Evolutionary conservation across 2,113 vertebrate species (phyloP).

Genomic region (Phocoena phocoena): DNA sequence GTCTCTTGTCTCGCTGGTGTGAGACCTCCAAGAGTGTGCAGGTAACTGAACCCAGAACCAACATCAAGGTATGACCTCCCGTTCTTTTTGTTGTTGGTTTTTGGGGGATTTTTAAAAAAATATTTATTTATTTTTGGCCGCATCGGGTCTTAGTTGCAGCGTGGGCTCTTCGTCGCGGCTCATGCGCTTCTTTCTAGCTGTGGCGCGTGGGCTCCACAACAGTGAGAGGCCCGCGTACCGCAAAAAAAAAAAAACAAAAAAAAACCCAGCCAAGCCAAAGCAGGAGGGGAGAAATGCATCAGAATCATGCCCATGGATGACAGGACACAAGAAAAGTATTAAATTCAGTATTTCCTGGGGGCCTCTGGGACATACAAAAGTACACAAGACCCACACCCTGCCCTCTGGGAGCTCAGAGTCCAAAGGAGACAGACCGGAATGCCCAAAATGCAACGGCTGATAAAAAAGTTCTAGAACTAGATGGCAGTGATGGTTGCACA

Average conservation of each 20-base stretch:
- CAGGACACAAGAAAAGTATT: background rate
- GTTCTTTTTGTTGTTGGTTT: no score
- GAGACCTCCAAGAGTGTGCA: background rate
- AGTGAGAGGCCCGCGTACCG: no score
- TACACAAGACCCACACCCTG: background rate
- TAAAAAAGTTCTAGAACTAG: background rate
- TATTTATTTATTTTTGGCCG: no score
- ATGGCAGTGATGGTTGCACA: rapidly evolving
- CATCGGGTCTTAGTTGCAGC: no score
- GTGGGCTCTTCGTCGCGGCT: no score
- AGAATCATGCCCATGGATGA: background rate
- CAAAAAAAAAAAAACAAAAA: no score
- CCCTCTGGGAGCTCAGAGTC: background rate
- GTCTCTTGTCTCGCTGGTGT: background rate
- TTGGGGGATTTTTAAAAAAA: no score
- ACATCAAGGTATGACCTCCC: background rate
- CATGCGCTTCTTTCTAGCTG: no score
- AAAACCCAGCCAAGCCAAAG: background rate
- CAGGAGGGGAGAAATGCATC: background rate
- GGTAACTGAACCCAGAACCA: background rate
- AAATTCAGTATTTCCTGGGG: background rate
- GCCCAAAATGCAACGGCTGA: background rate
- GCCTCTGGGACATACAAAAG: background rate
- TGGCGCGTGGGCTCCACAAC: no score
- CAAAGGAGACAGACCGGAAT: background rate